Evolutionary conservation across 2,888 invertebrate species (phyloP), one percentile per base, ranked within the genome.

Genomic region (Aquatica leii): DNA sequence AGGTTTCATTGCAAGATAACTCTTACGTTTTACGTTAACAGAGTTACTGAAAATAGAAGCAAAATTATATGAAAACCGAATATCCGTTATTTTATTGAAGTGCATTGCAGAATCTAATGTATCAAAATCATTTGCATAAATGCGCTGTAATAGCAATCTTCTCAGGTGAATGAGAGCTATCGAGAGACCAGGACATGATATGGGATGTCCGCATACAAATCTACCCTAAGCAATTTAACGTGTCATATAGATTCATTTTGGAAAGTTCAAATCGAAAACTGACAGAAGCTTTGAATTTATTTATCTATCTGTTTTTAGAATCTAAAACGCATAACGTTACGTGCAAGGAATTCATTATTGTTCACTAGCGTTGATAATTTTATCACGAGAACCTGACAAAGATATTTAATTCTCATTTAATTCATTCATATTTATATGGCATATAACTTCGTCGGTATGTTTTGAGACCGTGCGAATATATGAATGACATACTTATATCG

Each of bases 181-280:
- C 77, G 78, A 78, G 77, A 76, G 75, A 77, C 77, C 73, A 73
- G 76, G 73, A 80, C 80, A 79, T 76, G 78, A 77, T 78, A 79
- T 79, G 77, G 79, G 78, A 79, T 79, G 79, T 79, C 78, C 71
- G 72, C 72, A 74, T 70, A 73, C 53, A 59, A 54, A 63, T 49
- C 41, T 34, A 59, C 62, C 53, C 50, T 35, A 52, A 50, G 49
- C 49, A 55, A 59, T 51, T 58, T 34, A 62, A 52, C 35, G 20
- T 56, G 46, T 41, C 46, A 34, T 57, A 35, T 43, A 35, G 51
- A 48, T 41, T 37, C 37, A 34, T 43, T 20, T 20, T 24, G 51
- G 46, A 31, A 53, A 34, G 37, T 52, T 56, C 40, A 53, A 49
- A 46, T 53, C 12, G 50, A 48, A 57, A 60, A 61, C 54, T 58